phyloP scores from a whole-genome alignment of 1,140 invertebrate species.

The Xylocopa sonorina region DNA sequence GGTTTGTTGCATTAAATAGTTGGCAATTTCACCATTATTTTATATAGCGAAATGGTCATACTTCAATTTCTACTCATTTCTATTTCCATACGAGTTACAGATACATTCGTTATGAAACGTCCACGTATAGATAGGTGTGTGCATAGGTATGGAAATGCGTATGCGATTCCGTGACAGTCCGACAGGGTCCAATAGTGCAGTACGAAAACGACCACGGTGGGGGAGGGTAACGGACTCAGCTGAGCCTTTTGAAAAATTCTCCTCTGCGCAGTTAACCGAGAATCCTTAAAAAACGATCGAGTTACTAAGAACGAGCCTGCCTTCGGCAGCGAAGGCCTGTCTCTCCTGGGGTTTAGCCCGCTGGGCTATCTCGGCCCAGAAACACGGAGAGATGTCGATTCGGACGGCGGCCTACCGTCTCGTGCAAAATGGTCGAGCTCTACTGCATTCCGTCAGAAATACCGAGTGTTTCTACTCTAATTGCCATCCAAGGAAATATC shows the following conservation, averaged over 20 bases:
- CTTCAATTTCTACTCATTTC: too few relatives aligned
- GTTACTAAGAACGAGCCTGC: background rate
- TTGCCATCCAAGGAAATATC: constrained; percentile 57
- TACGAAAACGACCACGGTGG: background rate
- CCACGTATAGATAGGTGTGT: too few relatives aligned
- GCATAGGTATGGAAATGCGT: background rate
- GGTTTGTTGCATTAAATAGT: too few relatives aligned
- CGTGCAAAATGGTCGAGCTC: constrained; percentile 83
- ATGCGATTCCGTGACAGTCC: background rate
- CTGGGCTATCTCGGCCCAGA: constrained; percentile 71
- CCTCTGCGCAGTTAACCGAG: constrained; percentile 25
- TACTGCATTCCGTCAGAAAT: constrained; percentile 80
- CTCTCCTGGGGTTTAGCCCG: constrained; percentile 62
- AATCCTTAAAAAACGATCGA: constrained; percentile 12
- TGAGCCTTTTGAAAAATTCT: too few relatives aligned
- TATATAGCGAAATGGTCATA: too few relatives aligned
- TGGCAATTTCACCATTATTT: too few relatives aligned
- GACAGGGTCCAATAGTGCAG: background rate
- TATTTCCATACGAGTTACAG: too few relatives aligned
- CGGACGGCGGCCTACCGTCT: constrained; percentile 80
- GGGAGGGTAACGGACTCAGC: too few relatives aligned
- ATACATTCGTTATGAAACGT: background rate
- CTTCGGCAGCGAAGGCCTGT: constrained; percentile 22
- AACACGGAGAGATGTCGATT: constrained; percentile 82
- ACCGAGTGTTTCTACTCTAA: constrained; percentile 75